Conservation (phyloP, 2,797 vertebrate species). For the Microctenopoma stevenorrisi region DNA sequence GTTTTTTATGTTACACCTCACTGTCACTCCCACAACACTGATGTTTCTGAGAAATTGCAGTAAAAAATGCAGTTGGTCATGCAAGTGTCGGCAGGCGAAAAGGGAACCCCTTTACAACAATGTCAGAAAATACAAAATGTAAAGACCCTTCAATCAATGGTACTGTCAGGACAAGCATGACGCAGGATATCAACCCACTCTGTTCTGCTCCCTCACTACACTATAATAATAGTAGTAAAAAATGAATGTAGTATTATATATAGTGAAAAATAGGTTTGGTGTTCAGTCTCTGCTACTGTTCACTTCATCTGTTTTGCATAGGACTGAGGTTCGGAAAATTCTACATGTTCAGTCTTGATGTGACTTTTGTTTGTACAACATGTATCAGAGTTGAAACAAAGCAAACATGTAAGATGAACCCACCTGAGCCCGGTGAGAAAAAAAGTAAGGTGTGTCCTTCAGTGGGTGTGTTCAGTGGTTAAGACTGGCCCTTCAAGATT, state of each 20-base stretch:
- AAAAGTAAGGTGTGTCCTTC: slow-evolving; percentile 53
- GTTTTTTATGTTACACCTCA: slow-evolving; percentile 25
- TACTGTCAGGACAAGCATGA: neutral
- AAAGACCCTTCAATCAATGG: neutral
- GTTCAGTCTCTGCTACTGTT: slow-evolving; percentile 7
- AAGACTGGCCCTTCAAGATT: slow-evolving; percentile 15
- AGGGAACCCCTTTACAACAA: neutral
- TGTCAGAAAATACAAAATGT: neutral
- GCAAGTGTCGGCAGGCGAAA: neutral
- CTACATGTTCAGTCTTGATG: slow-evolving; percentile 58
- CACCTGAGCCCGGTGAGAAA: slow-evolving; percentile 12
- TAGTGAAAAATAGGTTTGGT: no score
- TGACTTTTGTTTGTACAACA: slow-evolving; percentile 19
- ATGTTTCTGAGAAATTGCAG: neutral
- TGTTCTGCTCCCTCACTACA: no score
- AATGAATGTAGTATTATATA: no score
- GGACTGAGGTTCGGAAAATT: neutral
- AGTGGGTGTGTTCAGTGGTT: slow-evolving; percentile 16
- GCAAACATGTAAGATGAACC: slow-evolving; percentile 12
- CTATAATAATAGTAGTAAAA: no score
- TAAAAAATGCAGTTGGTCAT: neutral
- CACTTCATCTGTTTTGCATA: slow-evolving; percentile 3
- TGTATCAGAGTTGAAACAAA: slow-evolving; percentile 4
- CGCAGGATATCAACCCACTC: no score
- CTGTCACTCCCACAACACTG: neutral